Evolutionary conservation across 2,113 vertebrate species (phyloP).

Genomic region (Lasiurus cinereus): DNA sequence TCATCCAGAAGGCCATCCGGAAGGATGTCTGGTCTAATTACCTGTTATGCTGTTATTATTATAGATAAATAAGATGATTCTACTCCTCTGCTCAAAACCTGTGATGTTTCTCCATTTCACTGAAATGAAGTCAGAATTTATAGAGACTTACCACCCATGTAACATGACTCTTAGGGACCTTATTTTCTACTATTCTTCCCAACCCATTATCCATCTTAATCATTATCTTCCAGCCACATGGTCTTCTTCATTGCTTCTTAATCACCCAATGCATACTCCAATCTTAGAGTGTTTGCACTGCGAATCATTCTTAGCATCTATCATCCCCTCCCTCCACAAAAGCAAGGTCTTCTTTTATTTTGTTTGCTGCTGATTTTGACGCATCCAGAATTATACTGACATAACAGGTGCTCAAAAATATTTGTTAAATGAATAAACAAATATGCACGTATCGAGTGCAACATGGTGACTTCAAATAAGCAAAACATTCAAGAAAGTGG

Average conservation of each 20-base stretch:
- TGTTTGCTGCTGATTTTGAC: not conserved
- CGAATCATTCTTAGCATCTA: not conserved
- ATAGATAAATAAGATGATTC: not conserved
- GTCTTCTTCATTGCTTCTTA: not conserved
- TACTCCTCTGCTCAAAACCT: not conserved
- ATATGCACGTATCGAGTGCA: not conserved
- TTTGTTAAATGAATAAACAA: constrained; percentile 13
- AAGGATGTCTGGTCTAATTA: too few species aligned
- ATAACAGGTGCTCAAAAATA: not conserved
- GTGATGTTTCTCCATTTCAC: not conserved
- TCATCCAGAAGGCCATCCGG: too few species aligned
- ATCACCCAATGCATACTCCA: not conserved
- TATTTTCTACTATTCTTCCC: not conserved
- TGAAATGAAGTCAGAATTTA: not conserved
- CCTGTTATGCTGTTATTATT: too few species aligned
- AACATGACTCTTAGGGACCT: not conserved
- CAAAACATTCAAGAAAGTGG: not conserved
- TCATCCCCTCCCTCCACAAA: not conserved
- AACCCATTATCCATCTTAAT: not conserved
- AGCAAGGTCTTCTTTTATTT: not conserved
- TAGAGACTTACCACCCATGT: not conserved
- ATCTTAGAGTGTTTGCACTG: not conserved
- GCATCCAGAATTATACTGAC: not conserved
- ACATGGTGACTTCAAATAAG: not conserved
- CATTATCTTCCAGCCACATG: not conserved